A percentile compares a stretch with the other conserved stretches of the same genome.
Evolutionary conservation across 2,888 invertebrate genomes (phyloP).

Genomic region (Diaprepes abbreviatus): DNA sequence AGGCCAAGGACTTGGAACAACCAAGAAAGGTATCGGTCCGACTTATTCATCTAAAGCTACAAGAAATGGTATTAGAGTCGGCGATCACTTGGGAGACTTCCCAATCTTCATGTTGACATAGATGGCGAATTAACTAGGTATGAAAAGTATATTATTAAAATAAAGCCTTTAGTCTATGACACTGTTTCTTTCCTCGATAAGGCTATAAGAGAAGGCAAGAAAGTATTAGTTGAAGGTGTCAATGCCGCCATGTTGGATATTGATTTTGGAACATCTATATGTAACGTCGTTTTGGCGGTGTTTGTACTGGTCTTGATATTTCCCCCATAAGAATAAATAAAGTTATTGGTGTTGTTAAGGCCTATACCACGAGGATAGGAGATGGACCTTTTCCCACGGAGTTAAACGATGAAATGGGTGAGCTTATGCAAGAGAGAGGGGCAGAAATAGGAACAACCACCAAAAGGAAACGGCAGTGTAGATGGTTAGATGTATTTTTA

Average conservation of each 20-base stretch:
- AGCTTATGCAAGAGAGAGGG: constrained; percentile 82
- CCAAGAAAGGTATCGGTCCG: constrained; percentile 98
- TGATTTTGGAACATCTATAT: constrained; percentile 98
- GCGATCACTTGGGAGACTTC: constrained; percentile 95
- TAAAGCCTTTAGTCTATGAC: constrained; percentile 90
- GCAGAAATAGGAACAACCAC: constrained; percentile 96
- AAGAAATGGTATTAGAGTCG: constrained; percentile 94
- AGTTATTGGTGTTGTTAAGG: constrained; percentile 97
- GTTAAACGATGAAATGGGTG: constrained; percentile 83
- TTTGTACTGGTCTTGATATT: constrained; percentile 94
- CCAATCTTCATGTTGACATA: constrained; percentile 84
- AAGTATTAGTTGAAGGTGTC: constrained; percentile 95
- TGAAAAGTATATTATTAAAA: constrained; percentile 78
- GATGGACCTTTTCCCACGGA: constrained; percentile 99
- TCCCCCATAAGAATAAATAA: constrained; percentile 92
- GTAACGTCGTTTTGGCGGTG: constrained; percentile 99
- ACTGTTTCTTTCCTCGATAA: constrained; percentile 90
- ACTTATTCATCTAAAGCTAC: constrained; percentile 96
- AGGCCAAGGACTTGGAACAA: constrained; percentile 94
- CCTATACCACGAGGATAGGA: constrained; percentile 98
- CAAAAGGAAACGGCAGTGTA: constrained; percentile 93
- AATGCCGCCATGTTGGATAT: constrained; percentile 99
- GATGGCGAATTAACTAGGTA: constrained; percentile 81
- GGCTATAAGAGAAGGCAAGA: constrained; percentile 81
- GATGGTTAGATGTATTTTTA: constrained; percentile 96